Base-by-base conservation (phyloP, 2,888 invertebrate genomes). In the Lydus trimaculatus region DNA sequence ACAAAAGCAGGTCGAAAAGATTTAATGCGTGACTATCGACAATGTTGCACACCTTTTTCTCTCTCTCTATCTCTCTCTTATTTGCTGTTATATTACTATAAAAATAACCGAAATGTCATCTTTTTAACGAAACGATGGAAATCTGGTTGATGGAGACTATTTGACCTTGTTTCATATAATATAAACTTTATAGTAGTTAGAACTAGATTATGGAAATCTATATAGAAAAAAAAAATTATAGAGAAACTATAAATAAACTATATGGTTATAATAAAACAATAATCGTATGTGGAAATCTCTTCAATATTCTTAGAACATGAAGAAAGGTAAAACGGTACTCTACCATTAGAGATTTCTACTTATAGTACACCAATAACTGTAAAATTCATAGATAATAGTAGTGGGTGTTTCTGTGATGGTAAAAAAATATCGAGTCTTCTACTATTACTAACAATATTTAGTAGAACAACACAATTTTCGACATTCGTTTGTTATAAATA, bases 271-370 rank as follows among this genome's bases (percentile, higher is more conserved):
- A 48, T 48, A 48, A 48, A 48, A 48, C 9, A 48, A 48, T 48
- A 48, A 48, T 48, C 48, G 4, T 48, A 23, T 48, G 48, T 48
- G 48, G 48, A 48, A 48, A 48, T 48, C 48, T 43, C 43, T 20
- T 43, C 43, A 43, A 48, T 48, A 48, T 48, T 48, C 48, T 48
- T 20, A 48, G 48, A 48, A 48, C 48, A 48, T 48, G 6, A 39
- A 39, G 39, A 48, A 20, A 48, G 20, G 20, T 20, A 48, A 20
- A 48, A 48, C 48, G 48, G 48, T 48, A 48, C 48, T 48, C 48
- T 48, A 48, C 48, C 48, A 48, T 48, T 48, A 48, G 48, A 48
- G 20, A 43, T 43, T 43, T 43, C 20, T 48, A 23, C 20, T 48
- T 1, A 3, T 48, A 43, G 17, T 43, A 43, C 39, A 48, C 48